A percentile compares a stretch with the other conserved stretches of the same genome.
phyloP scores from a whole-genome alignment of 2,888 invertebrate genomes.

The Lepidonotus clava region DNA sequence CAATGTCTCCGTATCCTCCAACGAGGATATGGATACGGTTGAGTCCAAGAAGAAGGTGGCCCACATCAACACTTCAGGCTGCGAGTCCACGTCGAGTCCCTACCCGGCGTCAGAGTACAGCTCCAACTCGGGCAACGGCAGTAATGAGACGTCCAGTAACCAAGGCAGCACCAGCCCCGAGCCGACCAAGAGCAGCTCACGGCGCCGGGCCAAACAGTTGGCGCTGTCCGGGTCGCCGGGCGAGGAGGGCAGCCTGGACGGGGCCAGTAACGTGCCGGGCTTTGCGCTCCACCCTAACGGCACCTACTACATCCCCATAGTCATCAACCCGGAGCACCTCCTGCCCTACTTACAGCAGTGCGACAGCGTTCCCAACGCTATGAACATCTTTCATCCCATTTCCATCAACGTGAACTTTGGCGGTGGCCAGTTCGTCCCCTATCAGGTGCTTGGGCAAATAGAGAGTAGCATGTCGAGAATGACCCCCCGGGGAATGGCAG shows the following conservation, averaged over 20 bases:
- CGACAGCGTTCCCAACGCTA: background rate
- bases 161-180: background rate
- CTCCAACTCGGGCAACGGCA: conserved; percentile 24
- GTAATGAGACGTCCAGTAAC: background rate
- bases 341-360: conserved; percentile 64
- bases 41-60: background rate
- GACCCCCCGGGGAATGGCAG: background rate
- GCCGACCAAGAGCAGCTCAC: background rate
- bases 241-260: background rate
- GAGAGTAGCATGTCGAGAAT: background rate
- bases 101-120: conserved; percentile 46
- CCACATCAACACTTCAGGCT: background rate
- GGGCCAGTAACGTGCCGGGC: conserved; percentile 86
- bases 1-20: background rate
- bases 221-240: background rate
- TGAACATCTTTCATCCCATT: conserved; percentile 74
- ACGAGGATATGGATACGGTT: background rate
- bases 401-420: conserved; percentile 76
- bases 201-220: background rate
- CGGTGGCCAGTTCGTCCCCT: conserved; percentile 58
- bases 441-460: background rate
- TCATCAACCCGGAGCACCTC: conserved; percentile 68
- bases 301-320: conserved; percentile 91
- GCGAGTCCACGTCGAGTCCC: conserved; percentile 4
- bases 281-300: conserved; percentile 95